Evolutionary conservation across 1,140 invertebrate species (phyloP), one percentile per base, ranked within the genome.

Genomic region (Ostrea denselamellosa): DNA sequence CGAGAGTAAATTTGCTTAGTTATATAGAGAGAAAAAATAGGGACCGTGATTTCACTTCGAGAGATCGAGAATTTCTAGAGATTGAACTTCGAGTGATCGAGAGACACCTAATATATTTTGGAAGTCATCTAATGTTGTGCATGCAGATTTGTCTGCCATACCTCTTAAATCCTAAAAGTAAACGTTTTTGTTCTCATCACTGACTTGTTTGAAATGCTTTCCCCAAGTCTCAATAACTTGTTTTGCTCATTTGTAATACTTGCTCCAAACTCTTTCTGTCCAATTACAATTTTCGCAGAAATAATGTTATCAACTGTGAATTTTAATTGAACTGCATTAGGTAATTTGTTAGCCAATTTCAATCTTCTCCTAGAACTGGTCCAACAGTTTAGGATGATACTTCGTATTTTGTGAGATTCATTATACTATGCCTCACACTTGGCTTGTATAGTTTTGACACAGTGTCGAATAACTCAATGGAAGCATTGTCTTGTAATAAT

Each of bases 161-260:
- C 87, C 86, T 51, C 90, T 83, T 19, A 89, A 17, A 17, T 85
- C 88, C n/a, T 85, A 62, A 19, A 89, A 83, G 56, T 81, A 89
- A 12, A 58, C 62, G 22, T 86, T 88, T 71, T 86, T 83, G 17
- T 86, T 56, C 34, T 87, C 71, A 85, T 89, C 90, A 65, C 68
- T 86, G 0, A 88, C n/a, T 54, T 8, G 51, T 65, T 52, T 87
- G 51, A 19, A 83, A 85, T 22, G 83, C 84, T 53, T 85, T 88
- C 2, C 88, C 88, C 34, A 87, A 89, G 58, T 89, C 87, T 10
- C 22, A 90, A 81, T n/a, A 14, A 77, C 1, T 14, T 77, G 28
- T 34, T 77, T 77, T 77, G 1, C 2, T 9, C 14, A 9, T 9
- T 34, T n/a, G 14, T n/a, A 2, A 77, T 14, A n/a, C 14, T 77